phyloP scores from a whole-genome alignment of 2,888 invertebrate genomes.

The Caenorhabditis afra region DNA sequence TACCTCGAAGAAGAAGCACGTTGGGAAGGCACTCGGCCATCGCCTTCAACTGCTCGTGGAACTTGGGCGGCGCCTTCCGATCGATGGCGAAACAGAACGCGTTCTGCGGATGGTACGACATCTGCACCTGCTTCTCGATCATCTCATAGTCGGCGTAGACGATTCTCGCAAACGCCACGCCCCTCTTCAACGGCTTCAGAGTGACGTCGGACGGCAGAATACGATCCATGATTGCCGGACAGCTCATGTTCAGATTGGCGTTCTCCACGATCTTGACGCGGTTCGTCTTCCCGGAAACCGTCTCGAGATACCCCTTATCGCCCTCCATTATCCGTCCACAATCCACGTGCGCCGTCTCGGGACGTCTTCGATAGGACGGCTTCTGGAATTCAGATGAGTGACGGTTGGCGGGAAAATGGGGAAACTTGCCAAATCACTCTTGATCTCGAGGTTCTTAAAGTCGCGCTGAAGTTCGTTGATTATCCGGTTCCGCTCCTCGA shows the following conservation, averaged over 20 bases:
- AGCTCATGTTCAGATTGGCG: conserved; percentile 37
- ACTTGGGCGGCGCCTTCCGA: conserved; percentile 48
- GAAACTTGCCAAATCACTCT: conserved; percentile 20
- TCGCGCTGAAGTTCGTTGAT: conserved; percentile 38
- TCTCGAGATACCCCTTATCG: conserved; percentile 33
- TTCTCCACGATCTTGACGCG: conserved; percentile 34
- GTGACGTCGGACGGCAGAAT: conserved; percentile 13
- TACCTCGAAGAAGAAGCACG: conserved; percentile 54
- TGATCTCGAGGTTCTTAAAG: conserved; percentile 20
- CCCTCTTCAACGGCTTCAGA: conserved; percentile 39
- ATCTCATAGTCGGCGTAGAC: conserved; percentile 65
- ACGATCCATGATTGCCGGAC: conserved; percentile 37
- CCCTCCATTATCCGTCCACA: conserved; percentile 39
- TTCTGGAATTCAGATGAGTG: conserved; percentile 10
- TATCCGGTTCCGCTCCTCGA: conserved; percentile 32
- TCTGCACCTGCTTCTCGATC: conserved; percentile 63
- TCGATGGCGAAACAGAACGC: conserved; percentile 64
- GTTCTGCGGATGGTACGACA: conserved; percentile 64
- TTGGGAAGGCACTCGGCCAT: conserved; percentile 63
- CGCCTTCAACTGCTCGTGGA: conserved; percentile 50
- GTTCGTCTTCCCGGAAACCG: conserved; percentile 25
- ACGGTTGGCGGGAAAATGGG: too few species aligned
- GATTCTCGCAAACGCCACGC: conserved; percentile 63
- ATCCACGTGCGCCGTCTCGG: conserved; percentile 47
- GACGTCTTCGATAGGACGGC: conserved; percentile 20